Evolutionary conservation across 2,113 vertebrate species (phyloP), one percentile per base, ranked within the genome.

Genomic region (Lepisosteus oculatus): DNA sequence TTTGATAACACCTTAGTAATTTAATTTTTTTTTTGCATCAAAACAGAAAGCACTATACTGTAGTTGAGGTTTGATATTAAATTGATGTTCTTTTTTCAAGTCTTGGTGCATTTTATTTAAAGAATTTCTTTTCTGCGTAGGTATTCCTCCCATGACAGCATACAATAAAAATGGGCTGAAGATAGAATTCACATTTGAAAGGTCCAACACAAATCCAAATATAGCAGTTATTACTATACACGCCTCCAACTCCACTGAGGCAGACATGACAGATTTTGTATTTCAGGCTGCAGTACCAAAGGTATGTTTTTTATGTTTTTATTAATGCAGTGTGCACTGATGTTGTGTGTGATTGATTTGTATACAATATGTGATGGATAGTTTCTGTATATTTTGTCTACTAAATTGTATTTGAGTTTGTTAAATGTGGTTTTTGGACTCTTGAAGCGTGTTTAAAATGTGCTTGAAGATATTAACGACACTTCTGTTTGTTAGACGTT

Each of bases 221-320:
- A 84, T 99, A 80, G 96, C 96, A 9, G 93, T 99, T 86, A 98
- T 99, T 81, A 99, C 97, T 66, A 98, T 98, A 89, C 95, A 97
- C 74, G 97, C 97, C 83, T 95, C 94, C 78, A 99, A 99, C 89
- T 90, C 93, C 76, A 96, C 95, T 65, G 97, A 99, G 68, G 85
- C 92, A 79, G 97, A 99, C 57, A 98, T 99, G 96, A 97, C 95
- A 41, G 97, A 98, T 67, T 99, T 99, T 86, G 97, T 99, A 90
- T 99, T 99, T 89, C 97, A 99, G 90, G 97, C 97, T 95, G 97
- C 97, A 86, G 97, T 99, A 95, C 97, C 97, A 99, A 99, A 99
- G 97, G 97, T 98, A 90, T 80, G 76, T 59, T 59, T 59, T 5
- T 59, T n/a, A 29, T 29, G 29, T 29, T 29, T 29, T 29, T 29